These are phyloP conservation scores for Colossoma macropomum DNA, from an alignment of 2,113 vertebrate genomes.

Conservation along the genomic window DNA sequence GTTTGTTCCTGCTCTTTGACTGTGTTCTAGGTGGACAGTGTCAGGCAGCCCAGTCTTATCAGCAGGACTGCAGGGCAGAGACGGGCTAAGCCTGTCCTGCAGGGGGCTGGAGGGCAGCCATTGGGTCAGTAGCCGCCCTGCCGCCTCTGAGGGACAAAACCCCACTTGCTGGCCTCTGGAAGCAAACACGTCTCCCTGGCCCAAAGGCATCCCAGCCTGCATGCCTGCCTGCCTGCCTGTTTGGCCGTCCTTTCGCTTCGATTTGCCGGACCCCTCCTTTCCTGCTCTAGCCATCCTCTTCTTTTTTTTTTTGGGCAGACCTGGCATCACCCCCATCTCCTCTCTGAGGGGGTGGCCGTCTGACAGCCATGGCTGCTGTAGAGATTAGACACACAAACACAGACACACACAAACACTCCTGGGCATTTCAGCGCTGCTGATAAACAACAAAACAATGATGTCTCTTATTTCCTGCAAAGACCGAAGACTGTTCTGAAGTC, in stretches of 20 bases:
- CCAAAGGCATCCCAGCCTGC: constrained; percentile 12
- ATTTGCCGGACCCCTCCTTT: background rate
- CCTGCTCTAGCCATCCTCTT: background rate
- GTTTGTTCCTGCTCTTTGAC: constrained; percentile 17
- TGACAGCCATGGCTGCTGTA: background rate
- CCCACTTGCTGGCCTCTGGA: constrained; percentile 24
- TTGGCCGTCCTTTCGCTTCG: background rate
- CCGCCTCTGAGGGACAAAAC: constrained; percentile 29
- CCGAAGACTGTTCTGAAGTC: background rate
- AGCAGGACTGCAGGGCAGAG: constrained; percentile 25
- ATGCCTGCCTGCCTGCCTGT: background rate
- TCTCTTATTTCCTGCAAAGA: constrained; percentile 8
- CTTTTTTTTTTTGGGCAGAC: background rate
- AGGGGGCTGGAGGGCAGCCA: constrained; percentile 21
- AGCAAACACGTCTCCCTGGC: constrained; percentile 33
- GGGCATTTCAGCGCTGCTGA: background rate
- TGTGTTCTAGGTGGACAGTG: constrained; percentile 1
- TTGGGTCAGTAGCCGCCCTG: constrained; percentile 1
- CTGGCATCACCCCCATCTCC: background rate
- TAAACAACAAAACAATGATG: constrained; percentile 2
- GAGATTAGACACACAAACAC: constrained; percentile 4
- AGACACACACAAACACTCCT: background rate
- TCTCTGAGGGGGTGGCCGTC: background rate
- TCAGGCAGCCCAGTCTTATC: constrained; percentile 44
- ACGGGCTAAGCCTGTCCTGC: constrained; percentile 13